Conservation (phyloP, 2,797 vertebrate species). For the Anolis apletophallus region DNA sequence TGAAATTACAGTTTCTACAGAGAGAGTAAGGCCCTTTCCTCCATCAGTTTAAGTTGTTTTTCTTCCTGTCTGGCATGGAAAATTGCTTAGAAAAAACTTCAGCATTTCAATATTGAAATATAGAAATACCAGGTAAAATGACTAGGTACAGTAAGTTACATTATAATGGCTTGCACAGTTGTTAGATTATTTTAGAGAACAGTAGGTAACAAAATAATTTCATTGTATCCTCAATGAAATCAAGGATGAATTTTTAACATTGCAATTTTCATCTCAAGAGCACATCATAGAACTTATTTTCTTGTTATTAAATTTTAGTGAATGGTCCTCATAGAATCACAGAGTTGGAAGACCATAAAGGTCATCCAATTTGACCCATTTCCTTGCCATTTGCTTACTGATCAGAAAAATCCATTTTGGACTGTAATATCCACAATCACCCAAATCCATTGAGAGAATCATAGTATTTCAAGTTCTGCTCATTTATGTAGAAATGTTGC, state of each 20-base stretch:
- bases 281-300: neutral
- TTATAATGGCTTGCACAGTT: neutral
- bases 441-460: too few relatives aligned
- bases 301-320: neutral
- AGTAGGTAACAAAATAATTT: neutral
- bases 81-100: constrained; percentile 38
- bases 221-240: neutral
- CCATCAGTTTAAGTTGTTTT: constrained; percentile 31
- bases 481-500: neutral
- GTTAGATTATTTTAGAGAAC: neutral
- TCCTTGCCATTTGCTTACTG: too few relatives aligned
- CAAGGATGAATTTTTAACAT: neutral
- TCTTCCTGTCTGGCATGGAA: neutral
- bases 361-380: too few relatives aligned
- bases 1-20: constrained; percentile 43
- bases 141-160: neutral
- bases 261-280: neutral
- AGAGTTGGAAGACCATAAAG: too few relatives aligned
- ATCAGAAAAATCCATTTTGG: too few relatives aligned
- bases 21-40: constrained; percentile 10
- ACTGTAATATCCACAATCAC: too few relatives aligned
- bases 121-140: constrained; percentile 2
- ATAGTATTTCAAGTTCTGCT: neutral
- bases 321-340: neutral
- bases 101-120: neutral